These are phyloP conservation scores for Ips typographus DNA, from an alignment of 1,140 invertebrate species.

Conservation along the genomic window DNA sequence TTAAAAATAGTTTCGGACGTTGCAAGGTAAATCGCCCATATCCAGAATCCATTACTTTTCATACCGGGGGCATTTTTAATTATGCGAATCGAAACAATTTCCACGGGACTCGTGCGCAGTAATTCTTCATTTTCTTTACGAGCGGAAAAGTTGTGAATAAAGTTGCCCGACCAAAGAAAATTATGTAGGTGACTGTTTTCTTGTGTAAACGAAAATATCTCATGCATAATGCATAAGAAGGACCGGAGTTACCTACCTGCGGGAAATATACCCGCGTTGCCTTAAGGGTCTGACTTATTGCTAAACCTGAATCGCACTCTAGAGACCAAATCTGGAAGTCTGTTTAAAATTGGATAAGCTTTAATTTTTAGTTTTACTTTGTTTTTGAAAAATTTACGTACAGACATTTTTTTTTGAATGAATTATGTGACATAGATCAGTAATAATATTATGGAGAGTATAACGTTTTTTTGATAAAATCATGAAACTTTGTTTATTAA, in stretches of 20 bases:
- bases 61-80: background rate
- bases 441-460: too few species aligned
- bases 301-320: conserved; percentile 26
- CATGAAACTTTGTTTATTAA: too few species aligned
- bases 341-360: conserved; percentile 12
- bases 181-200: conserved; percentile 49
- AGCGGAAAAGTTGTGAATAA: conserved; percentile 33
- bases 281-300: conserved; percentile 27
- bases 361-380: background rate
- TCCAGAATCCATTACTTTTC: background rate
- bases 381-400: background rate
- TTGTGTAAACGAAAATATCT: conserved; percentile 48
- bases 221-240: conserved; percentile 49
- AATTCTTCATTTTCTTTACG: conserved; percentile 36
- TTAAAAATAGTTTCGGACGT: conserved; percentile 21
- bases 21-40: conserved; percentile 18
- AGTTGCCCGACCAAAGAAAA: conserved; percentile 39
- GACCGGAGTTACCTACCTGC: conserved; percentile 30
- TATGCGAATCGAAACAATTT: background rate
- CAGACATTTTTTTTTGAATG: too few species aligned
- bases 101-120: conserved; percentile 9
- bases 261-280: conserved; percentile 28
- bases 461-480: too few species aligned
- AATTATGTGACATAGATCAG: too few species aligned
- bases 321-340: conserved; percentile 17